Base-by-base conservation (phyloP, 2,888 invertebrate species). In the Phymatocera aterrima region DNA sequence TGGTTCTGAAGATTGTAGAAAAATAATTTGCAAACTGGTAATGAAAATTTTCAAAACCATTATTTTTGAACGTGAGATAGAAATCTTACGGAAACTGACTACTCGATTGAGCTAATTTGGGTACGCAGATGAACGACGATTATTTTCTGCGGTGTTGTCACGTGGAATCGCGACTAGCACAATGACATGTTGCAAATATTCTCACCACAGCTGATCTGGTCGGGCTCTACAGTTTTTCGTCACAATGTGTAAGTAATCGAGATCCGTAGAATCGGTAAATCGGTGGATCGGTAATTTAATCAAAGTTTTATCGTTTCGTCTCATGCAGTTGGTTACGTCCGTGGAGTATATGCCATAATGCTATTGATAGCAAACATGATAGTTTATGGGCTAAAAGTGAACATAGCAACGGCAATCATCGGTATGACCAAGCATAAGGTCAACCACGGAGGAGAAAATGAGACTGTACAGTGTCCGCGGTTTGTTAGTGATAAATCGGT, bases 331-430 rank as follows among this genome's bases (percentile, higher is more conserved):
- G 83, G 82, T 3, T 81, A 83, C 77, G 86, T 90, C 18, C 83
- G 90, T 12, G 88, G 84, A 28, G 74, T 87, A 4, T 90, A 88
- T 68, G 90, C 89, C 21, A 84, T 88, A 77, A 90, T 90, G 90
- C 84, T 90, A 31, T 90, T 88, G 85, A 84, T 89, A 43, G 90
- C 90, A 64, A 90, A 90, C 81, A 88, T 89, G 89, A 90, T 90
- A 75, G 88, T 90, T 79, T 90, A 90, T 70, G 90, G 89, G 0
- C 78, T 87, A 31, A 90, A 90, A 78, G 87, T 90, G 3, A 90
- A 90, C 78, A 87, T 90, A 10, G 82, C 89, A 3, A 87, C 86
- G 12, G 83, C 89, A 0, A 87, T 90, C 31, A 87, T 89, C 46
- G 90, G 89, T 2, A 90, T 90, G 90, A 86, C 88, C 0, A 90